Evolutionary conservation across 2,113 vertebrate species (phyloP), one percentile per base, ranked within the genome.

Genomic region (Seriola dumerili): DNA sequence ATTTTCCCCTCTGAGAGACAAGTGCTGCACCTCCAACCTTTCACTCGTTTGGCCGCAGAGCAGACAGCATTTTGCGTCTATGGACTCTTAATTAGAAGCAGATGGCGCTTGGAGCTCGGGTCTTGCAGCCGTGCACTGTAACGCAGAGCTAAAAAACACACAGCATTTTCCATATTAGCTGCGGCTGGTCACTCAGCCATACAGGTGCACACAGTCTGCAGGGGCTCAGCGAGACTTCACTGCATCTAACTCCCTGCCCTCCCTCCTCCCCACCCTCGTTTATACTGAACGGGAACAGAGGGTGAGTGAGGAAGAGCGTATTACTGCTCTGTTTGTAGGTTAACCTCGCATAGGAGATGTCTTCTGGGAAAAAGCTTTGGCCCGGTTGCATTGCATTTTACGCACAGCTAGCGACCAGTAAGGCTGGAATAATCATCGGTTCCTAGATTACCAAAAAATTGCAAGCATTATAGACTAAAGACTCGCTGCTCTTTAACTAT

Each of bases 161-260:
- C 86, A 85, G 90, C 88, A 84, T 94, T 95, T 93, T 94, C 91
- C 92, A 93, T 9, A 48, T 13, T 13, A 46, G 14, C 50, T 79
- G 91, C 76, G 81, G 83, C 52, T 36, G 88, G 81, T 84, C 84
- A 80, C 72, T 88, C 89, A 88, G 88, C 80, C 79, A 93, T 88
- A 93, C 96, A 96, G 95, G 96, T 96, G 96, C 96, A 95, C 90
- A 58, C 85, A 75, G 85, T 87, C 85, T 85, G 83, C 82, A 66
- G 71, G 78, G 85, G 67, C 82, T 66, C 79, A 44, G 44, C 21
- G 61, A 77, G 42, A 19, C 48, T 57, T 32, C 40, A 57, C 14
- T 44, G 59, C 80, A 52, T 67, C 72, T 65, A 29, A 63, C 42
- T 74, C 66, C 58, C 69, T 61, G 14, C 85, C 77, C 42, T 36